Conservation (phyloP, 2,113 vertebrate genomes). For the Trogon surrucura region DNA sequence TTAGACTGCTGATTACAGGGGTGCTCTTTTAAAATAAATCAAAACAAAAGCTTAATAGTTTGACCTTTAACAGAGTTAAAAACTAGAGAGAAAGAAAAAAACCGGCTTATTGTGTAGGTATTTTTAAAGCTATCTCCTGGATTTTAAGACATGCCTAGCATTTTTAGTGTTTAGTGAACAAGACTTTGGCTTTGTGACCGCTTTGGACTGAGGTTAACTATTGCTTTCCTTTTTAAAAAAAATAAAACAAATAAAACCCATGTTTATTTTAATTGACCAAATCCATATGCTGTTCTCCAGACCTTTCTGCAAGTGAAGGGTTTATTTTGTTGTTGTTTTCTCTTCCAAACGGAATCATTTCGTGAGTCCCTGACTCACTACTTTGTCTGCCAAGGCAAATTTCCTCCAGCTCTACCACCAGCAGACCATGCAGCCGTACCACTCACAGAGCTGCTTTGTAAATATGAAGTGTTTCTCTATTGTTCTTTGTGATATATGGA, state of each 20-base stretch:
- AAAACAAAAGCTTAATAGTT: neutral
- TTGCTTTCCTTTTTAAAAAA: neutral
- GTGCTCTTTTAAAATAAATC: neutral
- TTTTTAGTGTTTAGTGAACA: neutral
- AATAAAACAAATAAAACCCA: neutral
- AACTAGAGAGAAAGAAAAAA: neutral
- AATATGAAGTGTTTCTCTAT: neutral
- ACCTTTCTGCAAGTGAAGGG: neutral
- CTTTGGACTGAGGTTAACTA: neutral
- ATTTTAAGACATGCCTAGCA: neutral
- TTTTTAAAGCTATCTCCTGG: neutral
- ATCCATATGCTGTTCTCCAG: conserved; percentile 18
- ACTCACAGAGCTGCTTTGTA: neutral
- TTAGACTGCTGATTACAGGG: neutral
- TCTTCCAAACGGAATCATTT: conserved; percentile 10
- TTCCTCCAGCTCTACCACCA: neutral
- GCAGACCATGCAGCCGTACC: neutral
- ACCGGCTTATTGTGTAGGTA: too few species aligned
- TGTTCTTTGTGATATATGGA: neutral
- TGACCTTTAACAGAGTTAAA: neutral
- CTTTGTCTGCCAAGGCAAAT: neutral
- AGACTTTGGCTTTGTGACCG: neutral
- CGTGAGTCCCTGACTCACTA: neutral
- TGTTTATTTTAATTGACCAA: conserved; percentile 19
- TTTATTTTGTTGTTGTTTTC: conserved; percentile 3